These are phyloP conservation scores for Trachelipus rathkii DNA, from an alignment of 1,140 invertebrate species.

Conservation along the genomic window DNA sequence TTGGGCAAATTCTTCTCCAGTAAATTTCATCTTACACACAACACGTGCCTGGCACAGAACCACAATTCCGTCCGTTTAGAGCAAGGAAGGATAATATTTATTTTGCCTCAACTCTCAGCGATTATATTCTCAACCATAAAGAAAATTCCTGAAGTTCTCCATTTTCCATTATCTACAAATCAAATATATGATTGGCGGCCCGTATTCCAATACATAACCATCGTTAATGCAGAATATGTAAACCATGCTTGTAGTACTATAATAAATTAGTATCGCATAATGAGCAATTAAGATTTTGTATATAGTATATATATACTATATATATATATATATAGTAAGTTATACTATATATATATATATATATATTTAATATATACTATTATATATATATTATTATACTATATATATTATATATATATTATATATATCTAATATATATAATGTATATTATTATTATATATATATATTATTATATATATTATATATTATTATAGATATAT, in stretches of 20 bases:
- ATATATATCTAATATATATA: too few species aligned
- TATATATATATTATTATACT: too few species aligned
- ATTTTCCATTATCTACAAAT: neutral
- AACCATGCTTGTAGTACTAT: neutral
- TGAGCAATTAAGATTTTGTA: neutral
- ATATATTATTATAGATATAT: too few species aligned
- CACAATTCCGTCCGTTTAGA: slow-evolving; percentile 22
- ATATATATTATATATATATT: too few species aligned
- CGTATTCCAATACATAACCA: neutral
- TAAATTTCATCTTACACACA: slow-evolving; percentile 25
- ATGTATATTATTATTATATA: too few species aligned
- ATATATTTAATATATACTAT: neutral
- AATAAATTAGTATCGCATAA: neutral
- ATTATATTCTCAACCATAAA: too few species aligned
- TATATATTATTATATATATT: too few species aligned
- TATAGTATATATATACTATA: neutral
- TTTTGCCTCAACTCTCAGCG: too few species aligned
- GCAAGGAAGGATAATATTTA: slow-evolving; percentile 20
- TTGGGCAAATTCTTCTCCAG: slow-evolving; percentile 26
- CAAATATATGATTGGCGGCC: neutral
- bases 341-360: slow-evolving; percentile 12
- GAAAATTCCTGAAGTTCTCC: too few species aligned
- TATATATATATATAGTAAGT: slow-evolving; percentile 12
- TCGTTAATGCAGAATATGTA: neutral
- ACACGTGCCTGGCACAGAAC: slow-evolving; percentile 19